These are phyloP conservation scores for Ptilonorhynchus violaceus DNA, from an alignment of 2,113 vertebrate genomes.

Conservation along the genomic window DNA sequence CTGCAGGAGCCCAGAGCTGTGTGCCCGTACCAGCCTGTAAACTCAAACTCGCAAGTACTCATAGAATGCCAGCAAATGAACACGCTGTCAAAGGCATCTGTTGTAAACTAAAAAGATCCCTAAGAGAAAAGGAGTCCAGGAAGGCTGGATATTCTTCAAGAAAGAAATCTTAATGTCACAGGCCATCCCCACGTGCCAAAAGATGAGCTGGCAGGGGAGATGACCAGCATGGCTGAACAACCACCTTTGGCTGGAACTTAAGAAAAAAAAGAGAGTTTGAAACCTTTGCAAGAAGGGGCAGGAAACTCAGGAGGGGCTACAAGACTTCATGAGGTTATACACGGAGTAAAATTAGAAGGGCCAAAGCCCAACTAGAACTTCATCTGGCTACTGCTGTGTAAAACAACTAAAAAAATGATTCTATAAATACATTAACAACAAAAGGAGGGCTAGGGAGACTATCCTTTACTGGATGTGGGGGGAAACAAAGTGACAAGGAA, in stretches of 20 bases:
- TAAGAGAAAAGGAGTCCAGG: not conserved
- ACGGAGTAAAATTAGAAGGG: not conserved
- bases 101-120: not conserved
- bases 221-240: not conserved
- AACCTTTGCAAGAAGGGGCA: not conserved
- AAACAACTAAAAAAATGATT: not conserved
- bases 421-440: not conserved
- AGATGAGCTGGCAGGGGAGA: not conserved
- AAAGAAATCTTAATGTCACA: not conserved
- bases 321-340: not conserved
- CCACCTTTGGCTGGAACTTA: not conserved
- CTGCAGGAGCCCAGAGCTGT: not conserved
- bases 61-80: not conserved
- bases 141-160: not conserved
- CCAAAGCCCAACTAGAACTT: not conserved
- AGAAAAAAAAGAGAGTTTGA: not conserved
- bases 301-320: not conserved
- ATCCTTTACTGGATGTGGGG: not conserved
- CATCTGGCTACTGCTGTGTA: not conserved
- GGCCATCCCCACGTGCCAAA: not conserved
- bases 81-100: not conserved
- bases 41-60: not conserved
- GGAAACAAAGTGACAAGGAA: not conserved
- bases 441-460: not conserved
- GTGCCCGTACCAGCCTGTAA: not conserved